Evolutionary conservation across 1,140 invertebrate genomes (phyloP).

Genomic region (Drosophila asahinai): DNA sequence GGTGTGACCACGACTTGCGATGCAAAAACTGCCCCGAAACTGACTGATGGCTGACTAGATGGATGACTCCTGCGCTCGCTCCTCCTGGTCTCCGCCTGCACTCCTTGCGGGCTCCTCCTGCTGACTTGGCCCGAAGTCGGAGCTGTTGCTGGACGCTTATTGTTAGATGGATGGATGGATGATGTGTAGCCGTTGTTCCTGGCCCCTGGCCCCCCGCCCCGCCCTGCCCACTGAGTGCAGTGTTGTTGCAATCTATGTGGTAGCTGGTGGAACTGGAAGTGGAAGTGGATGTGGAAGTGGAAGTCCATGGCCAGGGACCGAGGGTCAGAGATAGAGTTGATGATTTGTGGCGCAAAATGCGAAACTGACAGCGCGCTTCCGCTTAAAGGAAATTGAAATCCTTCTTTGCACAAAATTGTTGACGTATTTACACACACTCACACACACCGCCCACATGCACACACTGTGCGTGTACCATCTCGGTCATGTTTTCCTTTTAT

Average conservation of each 20-base stretch:
- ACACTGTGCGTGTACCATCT: conserved; percentile 35
- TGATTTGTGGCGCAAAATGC: conserved; percentile 80
- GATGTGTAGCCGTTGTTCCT: conserved; percentile 68
- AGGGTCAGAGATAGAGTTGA: conserved; percentile 76
- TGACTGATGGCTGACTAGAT: conserved; percentile 81
- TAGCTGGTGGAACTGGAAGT: conserved; percentile 4
- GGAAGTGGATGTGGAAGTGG: conserved; percentile 7
- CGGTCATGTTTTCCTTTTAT: conserved; percentile 9
- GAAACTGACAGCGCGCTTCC: conserved; percentile 79
- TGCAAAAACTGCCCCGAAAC: conserved; percentile 62
- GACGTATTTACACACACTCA: conserved; percentile 73
- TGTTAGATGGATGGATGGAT: conserved; percentile 81
- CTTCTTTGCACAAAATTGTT: conserved; percentile 81
- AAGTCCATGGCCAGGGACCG: conserved; percentile 28
- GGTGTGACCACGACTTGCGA: conserved; percentile 38
- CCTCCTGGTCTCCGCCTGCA: background rate
- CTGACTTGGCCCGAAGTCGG: conserved; percentile 41
- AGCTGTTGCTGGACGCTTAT: conserved; percentile 75
- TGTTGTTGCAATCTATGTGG: conserved; percentile 75
- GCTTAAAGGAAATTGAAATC: conserved; percentile 82
- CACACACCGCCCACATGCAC: background rate
- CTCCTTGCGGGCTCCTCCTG: conserved; percentile 32
- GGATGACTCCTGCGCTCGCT: conserved; percentile 45
- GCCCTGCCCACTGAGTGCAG: conserved; percentile 21
- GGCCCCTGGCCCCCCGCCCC: background rate